Evolutionary conservation across 1,140 invertebrate species (phyloP), one percentile per base, ranked within the genome.

Genomic region (Drosophila sp.): DNA sequence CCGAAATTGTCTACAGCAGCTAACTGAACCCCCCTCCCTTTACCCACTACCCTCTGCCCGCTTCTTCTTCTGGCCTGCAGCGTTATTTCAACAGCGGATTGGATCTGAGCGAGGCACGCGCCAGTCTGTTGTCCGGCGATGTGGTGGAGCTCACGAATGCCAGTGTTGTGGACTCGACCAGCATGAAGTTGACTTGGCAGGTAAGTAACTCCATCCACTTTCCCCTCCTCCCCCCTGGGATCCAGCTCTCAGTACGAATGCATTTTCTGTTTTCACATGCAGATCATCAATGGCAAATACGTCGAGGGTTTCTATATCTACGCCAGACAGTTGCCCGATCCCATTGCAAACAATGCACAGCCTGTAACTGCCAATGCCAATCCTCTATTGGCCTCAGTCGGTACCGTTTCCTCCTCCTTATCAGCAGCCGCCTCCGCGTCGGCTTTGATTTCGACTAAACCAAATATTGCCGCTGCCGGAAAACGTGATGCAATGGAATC

Each of bases 171-270:
- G 96, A 96, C 78, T 96, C 97, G 1, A 97, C 95, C 32, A 95
- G 95, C 32, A 95, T 98, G 74, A 96, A 96, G 90, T 92, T 98
- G 36, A 94, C 94, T 66, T 98, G 97, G 97, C 95, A 96, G 94
- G 95, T 96, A 90, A 89, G 90, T 83, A 62, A 62, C 38, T 8
- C 1, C 1, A 21, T 4, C 21, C 5, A 50, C 41, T 45, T 40
- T 46, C 36, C 13, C 45, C 25, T n/a, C 1, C 21, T 21, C 21
- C 21, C 4, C 4, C 4, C 4, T 21, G 21, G 21, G 1, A 21
- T 21, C 1, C 21, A 21, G 21, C 21, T 21, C 21, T 21, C n/a
- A 25, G 40, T 45, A 46, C 46, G 25, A 16, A 29, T 29, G 27
- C 21, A 13, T 13, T 38, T 9, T 14, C 16, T 48, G 27, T 41